These are phyloP conservation scores for Oophaga pumilio DNA, from an alignment of 2,113 vertebrate species.

Conservation along the genomic window DNA sequence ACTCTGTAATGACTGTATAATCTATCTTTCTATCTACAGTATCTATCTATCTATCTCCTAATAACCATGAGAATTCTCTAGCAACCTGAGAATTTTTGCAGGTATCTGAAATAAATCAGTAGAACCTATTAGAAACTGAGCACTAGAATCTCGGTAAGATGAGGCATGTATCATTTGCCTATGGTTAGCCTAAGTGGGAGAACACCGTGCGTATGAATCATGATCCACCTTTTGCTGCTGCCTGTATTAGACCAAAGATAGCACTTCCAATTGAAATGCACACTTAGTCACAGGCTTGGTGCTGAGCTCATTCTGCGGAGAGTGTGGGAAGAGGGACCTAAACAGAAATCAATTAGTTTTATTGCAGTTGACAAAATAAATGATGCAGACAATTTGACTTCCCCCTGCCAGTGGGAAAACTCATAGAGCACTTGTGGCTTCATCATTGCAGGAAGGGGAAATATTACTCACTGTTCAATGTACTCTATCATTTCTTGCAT, in stretches of 20 bases:
- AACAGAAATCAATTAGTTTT: conserved; percentile 44
- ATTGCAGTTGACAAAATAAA: conserved; percentile 48
- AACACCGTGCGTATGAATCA: background rate
- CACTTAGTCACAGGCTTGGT: background rate
- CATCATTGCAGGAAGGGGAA: conserved; percentile 18
- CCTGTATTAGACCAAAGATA: background rate
- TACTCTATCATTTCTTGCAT: background rate
- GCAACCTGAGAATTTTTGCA: background rate
- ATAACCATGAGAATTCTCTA: background rate
- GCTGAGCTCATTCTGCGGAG: background rate
- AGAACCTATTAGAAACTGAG: too few relatives aligned
- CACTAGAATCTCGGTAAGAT: background rate
- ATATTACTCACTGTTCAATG: conserved; percentile 42
- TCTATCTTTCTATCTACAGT: too few relatives aligned
- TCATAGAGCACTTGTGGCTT: background rate
- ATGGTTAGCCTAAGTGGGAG: background rate
- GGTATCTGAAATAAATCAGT: background rate
- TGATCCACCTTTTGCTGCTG: background rate
- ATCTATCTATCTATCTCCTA: too few relatives aligned
- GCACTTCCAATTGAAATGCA: background rate
- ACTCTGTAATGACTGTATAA: too few relatives aligned
- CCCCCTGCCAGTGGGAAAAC: conserved; percentile 20
- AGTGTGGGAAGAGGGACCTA: conserved; percentile 4
- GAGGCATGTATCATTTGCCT: background rate
- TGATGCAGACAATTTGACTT: conserved; percentile 46